phyloP scores from a whole-genome alignment of 2,888 invertebrate genomes.

The Campopleginae sp. region DNA sequence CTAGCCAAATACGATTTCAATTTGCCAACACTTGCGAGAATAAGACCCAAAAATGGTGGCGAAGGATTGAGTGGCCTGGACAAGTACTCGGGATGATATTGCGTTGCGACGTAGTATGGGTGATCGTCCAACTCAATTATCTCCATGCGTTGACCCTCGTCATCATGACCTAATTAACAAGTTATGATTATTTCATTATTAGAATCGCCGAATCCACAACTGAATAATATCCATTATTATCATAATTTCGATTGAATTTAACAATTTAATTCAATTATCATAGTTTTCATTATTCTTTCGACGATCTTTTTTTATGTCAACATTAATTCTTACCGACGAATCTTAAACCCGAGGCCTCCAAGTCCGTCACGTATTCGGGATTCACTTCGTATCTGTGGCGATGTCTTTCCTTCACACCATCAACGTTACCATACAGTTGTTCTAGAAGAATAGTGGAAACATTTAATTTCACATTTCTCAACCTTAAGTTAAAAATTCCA shows the following conservation, averaged over 20 bases:
- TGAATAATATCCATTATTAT: too few relatives aligned
- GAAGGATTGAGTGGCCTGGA: conserved; percentile 96
- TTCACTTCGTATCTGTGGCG: conserved; percentile 99
- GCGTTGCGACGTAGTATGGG: conserved; percentile 97
- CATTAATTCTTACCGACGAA: conserved; percentile 90
- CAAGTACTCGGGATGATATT: conserved; percentile 99
- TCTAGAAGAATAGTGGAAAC: conserved; percentile 83
- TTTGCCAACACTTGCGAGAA: conserved; percentile 95
- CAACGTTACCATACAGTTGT: conserved; percentile 91
- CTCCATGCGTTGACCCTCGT: conserved; percentile 96
- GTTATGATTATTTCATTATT: conserved; percentile 6
- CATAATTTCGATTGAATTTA: too few relatives aligned
- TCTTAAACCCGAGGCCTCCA: conserved; percentile 93
- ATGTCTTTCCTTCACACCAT: conserved; percentile 96
- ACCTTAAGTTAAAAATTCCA: not conserved
- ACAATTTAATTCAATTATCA: too few relatives aligned
- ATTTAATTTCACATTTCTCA: not conserved
- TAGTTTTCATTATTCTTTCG: conserved; percentile 2
- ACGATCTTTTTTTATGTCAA: not conserved
- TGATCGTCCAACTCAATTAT: conserved; percentile 94
- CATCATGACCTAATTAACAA: conserved; percentile 87
- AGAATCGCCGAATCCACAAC: not conserved
- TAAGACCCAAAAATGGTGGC: conserved; percentile 97
- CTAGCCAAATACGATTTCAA: conserved; percentile 89
- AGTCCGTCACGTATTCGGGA: conserved; percentile 91